Evolutionary conservation across 2,888 invertebrate genomes (phyloP).

Genomic region (Eupithecia subfuscata): DNA sequence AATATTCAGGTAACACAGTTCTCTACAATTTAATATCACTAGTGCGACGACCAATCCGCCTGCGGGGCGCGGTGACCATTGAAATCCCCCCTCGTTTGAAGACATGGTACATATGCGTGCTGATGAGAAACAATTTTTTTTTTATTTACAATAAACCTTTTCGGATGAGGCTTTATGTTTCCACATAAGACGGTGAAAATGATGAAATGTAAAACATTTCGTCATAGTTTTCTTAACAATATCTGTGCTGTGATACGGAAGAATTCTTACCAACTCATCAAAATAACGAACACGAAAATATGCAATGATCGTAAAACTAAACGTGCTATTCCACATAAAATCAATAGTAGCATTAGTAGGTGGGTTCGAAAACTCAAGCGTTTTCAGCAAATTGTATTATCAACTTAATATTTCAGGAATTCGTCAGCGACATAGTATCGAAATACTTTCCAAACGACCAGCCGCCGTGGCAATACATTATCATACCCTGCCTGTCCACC

Average conservation of each 20-base stretch:
- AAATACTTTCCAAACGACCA: conserved; percentile 89
- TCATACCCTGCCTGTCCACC: conserved; percentile 84
- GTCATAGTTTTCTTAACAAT: neutral
- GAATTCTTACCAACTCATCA: neutral
- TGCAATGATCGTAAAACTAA: neutral
- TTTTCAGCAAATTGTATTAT: neutral
- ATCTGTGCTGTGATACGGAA: neutral
- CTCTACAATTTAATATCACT: neutral
- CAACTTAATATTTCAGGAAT: conserved; percentile 83
- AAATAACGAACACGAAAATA: neutral
- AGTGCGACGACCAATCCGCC: neutral
- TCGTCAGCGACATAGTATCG: conserved; percentile 89
- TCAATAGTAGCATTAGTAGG: neutral
- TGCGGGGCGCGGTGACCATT: neutral
- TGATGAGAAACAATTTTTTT: neutral
- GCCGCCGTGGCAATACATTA: conserved; percentile 92
- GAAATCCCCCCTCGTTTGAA: neutral
- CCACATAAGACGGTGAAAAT: neutral
- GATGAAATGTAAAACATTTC: neutral
- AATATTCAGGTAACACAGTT: conserved; percentile 87
- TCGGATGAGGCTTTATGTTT: neutral
- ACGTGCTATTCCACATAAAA: neutral
- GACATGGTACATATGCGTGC: neutral
- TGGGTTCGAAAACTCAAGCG: neutral
- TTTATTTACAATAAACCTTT: neutral